Conservation (phyloP, 30 jellyfish, hydroid and myxozoan species). For the Turritopsis dohrnii region DNA sequence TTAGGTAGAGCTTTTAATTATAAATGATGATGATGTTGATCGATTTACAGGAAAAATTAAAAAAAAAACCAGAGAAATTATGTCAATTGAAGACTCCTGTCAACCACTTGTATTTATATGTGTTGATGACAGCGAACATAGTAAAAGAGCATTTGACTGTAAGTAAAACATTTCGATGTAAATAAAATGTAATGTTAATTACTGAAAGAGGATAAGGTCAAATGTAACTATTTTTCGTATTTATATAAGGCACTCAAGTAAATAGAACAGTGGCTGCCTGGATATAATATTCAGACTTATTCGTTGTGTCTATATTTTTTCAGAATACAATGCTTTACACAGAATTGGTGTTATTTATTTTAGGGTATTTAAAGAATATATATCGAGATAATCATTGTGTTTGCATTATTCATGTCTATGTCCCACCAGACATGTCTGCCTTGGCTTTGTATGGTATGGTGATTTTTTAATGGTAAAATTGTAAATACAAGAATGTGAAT, state of each 20-base stretch:
- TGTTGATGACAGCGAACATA: slow-evolving; percentile 67
- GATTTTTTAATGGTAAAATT: no score
- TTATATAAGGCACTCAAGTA: no score
- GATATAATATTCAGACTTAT: no score
- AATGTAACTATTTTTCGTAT: no score
- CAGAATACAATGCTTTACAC: no score
- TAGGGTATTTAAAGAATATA: not conserved
- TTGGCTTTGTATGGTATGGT: not conserved
- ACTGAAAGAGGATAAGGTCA: no score
- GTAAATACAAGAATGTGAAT: no score
- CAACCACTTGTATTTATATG: not conserved
- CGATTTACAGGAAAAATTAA: not conserved
- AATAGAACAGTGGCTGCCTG: no score
- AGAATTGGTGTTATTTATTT: no score
- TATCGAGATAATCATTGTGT: not conserved
- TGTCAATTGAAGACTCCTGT: not conserved
- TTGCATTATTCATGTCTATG: not conserved
- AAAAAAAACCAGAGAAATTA: not conserved
- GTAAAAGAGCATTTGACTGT: slow-evolving; percentile 76
- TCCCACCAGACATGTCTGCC: not conserved
- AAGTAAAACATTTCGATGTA: slow-evolving; percentile 33
- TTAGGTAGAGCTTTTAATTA: no score
- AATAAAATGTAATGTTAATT: no score
- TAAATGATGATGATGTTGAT: not conserved
- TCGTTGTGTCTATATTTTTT: no score